Percentiles rank a stretch among this genome's conserved stretches.
These are phyloP conservation scores for Rhea americana DNA, from an alignment of 2,113 vertebrate genomes.

Conservation along the genomic window DNA sequence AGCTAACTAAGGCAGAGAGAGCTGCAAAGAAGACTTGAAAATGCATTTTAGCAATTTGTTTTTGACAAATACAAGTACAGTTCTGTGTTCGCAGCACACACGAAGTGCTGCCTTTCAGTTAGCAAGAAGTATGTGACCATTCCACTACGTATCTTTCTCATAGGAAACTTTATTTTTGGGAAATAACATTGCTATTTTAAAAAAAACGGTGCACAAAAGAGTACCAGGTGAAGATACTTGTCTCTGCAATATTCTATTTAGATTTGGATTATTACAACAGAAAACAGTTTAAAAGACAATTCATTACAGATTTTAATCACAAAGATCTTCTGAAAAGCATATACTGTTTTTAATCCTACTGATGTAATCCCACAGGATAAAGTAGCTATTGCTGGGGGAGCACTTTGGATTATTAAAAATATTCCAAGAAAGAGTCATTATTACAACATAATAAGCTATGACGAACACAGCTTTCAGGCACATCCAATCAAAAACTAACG, in stretches of 20 bases:
- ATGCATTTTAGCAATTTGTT: not conserved
- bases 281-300: not conserved
- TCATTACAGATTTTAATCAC: not conserved
- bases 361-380: not conserved
- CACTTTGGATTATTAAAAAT: not conserved
- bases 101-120: not conserved
- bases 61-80: not conserved
- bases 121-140: not conserved
- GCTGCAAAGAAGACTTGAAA: not conserved
- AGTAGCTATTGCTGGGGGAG: not conserved
- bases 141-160: not conserved
- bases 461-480: not conserved
- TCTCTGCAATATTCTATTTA: not conserved
- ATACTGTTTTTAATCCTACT: not conserved
- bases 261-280: not conserved
- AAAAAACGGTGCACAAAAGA: not conserved
- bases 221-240: not conserved
- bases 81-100: not conserved
- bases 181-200: not conserved
- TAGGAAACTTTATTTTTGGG: not conserved
- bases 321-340: not conserved
- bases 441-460: not conserved
- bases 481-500: not conserved
- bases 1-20: not conserved
- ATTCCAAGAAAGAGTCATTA: not conserved